Evolutionary conservation across 2,797 vertebrate genomes (phyloP), one percentile per base, ranked within the genome.

Genomic region (Schizopygopsis pylzovi): DNA sequence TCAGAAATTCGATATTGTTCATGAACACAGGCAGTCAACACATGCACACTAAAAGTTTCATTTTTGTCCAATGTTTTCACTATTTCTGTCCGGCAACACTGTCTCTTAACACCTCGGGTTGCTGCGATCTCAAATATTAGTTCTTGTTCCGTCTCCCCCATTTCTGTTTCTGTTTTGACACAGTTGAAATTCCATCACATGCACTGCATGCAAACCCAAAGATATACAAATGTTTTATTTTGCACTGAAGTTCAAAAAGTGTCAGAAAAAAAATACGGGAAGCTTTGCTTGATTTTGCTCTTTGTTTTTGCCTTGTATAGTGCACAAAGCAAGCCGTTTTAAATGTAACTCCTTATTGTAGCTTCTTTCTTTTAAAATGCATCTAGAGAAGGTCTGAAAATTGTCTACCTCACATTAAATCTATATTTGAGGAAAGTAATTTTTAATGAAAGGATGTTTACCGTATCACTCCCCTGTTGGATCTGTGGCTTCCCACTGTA

Each of bases 401-500:
- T 22, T 33, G 41, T 12, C 10, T 68, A 28, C 39, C 56, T 45
- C 56, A 12, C 56, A n/a, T 12, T 49, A 67, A 37, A 49, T 52
- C 61, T 45, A 71, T 79, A 72, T 80, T 25, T 68, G 25, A 79
- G 13, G 16, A 71, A 20, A 28, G 9, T 6, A 13, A 15, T 49
- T 71, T 73, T 39, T 41, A 72, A 73, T 41, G 78, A 75, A 73
- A 73, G 43, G 78, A 49, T 81, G 78, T 81, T 81, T 81, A 85
- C 54, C 33, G 9, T 39, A 39, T 63, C 11, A 0, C 67, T 52
- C 43, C 52, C 18, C 28, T 54, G n/a, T 71, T 73, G 67, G 37
- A 67, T 78, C 49, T 56, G n/a, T 79, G 49, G 49, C 41, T 37
- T 59, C 39, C 65, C 49, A 45, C 67, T 79, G 78, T 80, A 52